Conservation (phyloP, 2,113 vertebrate genomes). For the Sphaerodactylus townsendi region DNA sequence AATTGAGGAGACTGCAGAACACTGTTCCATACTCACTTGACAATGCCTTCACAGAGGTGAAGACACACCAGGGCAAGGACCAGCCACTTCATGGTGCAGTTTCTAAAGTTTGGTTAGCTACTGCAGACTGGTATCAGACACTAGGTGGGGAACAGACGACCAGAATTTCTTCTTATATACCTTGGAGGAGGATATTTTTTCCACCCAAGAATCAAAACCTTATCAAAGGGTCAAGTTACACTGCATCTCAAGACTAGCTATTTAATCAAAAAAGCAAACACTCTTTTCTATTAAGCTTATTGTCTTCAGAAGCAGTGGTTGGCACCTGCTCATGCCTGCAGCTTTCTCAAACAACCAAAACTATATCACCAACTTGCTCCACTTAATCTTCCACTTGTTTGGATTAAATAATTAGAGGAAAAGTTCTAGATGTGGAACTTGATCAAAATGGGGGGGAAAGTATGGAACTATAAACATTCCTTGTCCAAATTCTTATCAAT, state of each 20-base stretch:
- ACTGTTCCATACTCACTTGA: conserved; percentile 26
- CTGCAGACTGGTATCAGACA: not conserved
- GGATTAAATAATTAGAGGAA: not conserved
- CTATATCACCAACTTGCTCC: not conserved
- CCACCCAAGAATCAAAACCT: not conserved
- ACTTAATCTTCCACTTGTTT: conserved; percentile 8
- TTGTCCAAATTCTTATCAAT: not conserved
- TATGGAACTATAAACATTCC: not conserved
- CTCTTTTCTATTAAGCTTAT: not conserved
- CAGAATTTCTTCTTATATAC: conserved; percentile 7
- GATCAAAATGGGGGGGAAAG: not conserved
- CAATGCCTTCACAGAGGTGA: conserved; percentile 45
- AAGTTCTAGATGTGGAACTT: not conserved
- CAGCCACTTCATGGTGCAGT: conserved; percentile 10
- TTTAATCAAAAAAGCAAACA: not conserved
- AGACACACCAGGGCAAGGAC: conserved; percentile 39
- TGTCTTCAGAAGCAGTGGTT: not conserved
- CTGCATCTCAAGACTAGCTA: not conserved
- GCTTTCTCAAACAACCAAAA: not conserved
- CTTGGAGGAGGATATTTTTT: not conserved
- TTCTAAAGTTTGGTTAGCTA: not conserved
- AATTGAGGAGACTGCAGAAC: not conserved
- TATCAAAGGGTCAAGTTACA: not conserved
- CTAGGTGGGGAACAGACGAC: not conserved
- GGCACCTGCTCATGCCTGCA: not conserved